These are phyloP conservation scores for Oncorhynchus clarkii DNA, from an alignment of 2,113 vertebrate genomes.

Conservation along the genomic window DNA sequence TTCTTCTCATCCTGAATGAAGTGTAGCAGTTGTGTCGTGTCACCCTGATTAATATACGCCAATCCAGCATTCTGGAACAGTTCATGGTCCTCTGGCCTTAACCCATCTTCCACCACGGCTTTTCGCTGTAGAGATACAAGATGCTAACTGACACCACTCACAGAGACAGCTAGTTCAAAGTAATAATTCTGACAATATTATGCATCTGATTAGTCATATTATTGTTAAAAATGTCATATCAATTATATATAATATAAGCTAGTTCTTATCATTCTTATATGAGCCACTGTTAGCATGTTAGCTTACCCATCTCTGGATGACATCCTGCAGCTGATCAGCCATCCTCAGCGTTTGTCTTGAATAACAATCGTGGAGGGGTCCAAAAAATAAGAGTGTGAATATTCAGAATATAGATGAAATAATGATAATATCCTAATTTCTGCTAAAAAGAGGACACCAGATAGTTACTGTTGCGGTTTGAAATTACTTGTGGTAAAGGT, in stretches of 20 bases:
- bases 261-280: background rate
- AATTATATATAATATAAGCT: no score
- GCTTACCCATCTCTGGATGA: conserved; percentile 92
- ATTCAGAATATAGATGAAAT: background rate
- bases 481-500: conserved; percentile 16
- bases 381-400: background rate
- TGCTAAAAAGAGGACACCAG: background rate
- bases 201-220: no score
- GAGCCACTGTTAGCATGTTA: conserved; percentile 7
- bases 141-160: background rate
- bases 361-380: conserved; percentile 31
- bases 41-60: conserved; percentile 80
- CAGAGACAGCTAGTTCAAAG: no score
- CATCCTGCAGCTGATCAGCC: conserved; percentile 80
- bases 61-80: conserved; percentile 79
- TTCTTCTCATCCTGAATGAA: conserved; percentile 86
- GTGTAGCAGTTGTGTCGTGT: conserved; percentile 74
- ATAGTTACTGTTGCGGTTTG: background rate
- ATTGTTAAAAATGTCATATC: no score
- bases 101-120: conserved; percentile 75
- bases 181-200: no score
- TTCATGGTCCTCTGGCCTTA: conserved; percentile 86
- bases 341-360: conserved; percentile 57
- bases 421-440: background rate
- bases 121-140: conserved; percentile 70